A percentile compares a stretch with the other conserved stretches of the same genome.
phyloP scores from a whole-genome alignment of 23 tunicate species.

The Styela clava region DNA sequence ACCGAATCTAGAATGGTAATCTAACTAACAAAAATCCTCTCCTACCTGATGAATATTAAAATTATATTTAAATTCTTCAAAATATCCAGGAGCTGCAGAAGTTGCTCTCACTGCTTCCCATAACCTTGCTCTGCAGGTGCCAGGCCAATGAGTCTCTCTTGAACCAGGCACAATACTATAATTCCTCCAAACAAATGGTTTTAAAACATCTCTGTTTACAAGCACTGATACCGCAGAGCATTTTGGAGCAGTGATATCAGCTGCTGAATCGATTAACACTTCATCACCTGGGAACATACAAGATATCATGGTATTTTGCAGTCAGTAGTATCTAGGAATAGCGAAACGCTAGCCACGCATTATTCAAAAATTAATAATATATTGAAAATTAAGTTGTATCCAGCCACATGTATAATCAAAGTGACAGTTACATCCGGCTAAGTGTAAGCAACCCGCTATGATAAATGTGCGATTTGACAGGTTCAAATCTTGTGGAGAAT shows the following conservation, averaged over 20 bases:
- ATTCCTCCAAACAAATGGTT: slow-evolving; percentile 91
- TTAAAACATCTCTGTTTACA: slow-evolving; percentile 68
- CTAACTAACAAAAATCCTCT: too few relatives aligned
- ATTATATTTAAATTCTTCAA: slow-evolving; percentile 76
- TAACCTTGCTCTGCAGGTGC: slow-evolving; percentile 74
- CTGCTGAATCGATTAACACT: slow-evolving; percentile 73
- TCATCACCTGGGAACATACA: slow-evolving; percentile 43
- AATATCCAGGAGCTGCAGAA: slow-evolving; percentile 93
- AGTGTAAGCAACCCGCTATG: too few relatives aligned
- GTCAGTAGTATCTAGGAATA: too few relatives aligned
- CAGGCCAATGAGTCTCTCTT: slow-evolving; percentile 86
- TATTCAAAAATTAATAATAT: background rate
- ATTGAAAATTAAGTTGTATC: background rate
- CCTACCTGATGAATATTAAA: slow-evolving; percentile 81
- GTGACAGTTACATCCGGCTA: too few relatives aligned
- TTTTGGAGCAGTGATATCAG: slow-evolving; percentile 62
- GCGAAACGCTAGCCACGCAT: background rate
- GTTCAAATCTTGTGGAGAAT: too few relatives aligned
- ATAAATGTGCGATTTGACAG: too few relatives aligned
- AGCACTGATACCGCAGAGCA: slow-evolving; percentile 85
- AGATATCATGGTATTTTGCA: too few relatives aligned
- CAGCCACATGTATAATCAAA: background rate
- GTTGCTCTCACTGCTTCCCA: slow-evolving; percentile 94
- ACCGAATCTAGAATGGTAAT: too few relatives aligned
- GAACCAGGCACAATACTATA: slow-evolving; percentile 95